Percentiles rank a stretch among this genome's conserved stretches.
Evolutionary conservation across 2,797 vertebrate genomes (phyloP).

Genomic region (Gadopsis bispinosus): DNA sequence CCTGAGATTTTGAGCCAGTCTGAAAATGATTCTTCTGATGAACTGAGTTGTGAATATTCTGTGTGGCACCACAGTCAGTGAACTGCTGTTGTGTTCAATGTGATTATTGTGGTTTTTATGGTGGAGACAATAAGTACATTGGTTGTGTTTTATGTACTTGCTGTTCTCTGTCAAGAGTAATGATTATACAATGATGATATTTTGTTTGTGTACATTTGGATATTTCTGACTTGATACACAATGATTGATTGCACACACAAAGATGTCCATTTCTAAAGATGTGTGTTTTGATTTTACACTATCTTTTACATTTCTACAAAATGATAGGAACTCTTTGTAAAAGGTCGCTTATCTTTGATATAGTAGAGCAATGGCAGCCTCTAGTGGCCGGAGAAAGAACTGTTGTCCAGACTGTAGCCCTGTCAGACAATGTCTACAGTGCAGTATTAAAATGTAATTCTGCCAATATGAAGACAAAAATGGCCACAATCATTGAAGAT

Average conservation of each 20-base stretch:
- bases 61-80: conserved; percentile 85
- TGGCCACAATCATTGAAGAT: not conserved
- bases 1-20: conserved; percentile 82
- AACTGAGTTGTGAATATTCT: conserved; percentile 78
- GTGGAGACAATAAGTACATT: conserved; percentile 87
- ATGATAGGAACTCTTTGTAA: conserved; percentile 30
- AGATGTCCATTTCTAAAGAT: conserved; percentile 61
- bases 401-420: conserved; percentile 23
- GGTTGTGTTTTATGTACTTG: conserved; percentile 90
- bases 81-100: conserved; percentile 92
- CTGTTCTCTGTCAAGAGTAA: conserved; percentile 80
- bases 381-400: conserved; percentile 66
- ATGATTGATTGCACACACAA: conserved; percentile 65
- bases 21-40: conserved; percentile 71
- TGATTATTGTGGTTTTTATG: conserved; percentile 93
- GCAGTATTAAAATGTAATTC: not conserved
- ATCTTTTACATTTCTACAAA: conserved; percentile 61
- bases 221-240: conserved; percentile 73
- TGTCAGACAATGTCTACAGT: conserved; percentile 21
- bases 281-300: conserved; percentile 59
- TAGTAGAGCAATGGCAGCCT: conserved; percentile 63
- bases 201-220: conserved; percentile 80
- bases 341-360: conserved; percentile 34
- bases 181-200: conserved; percentile 73
- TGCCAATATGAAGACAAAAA: conserved; percentile 24